These are phyloP conservation scores for Rousettus leschenaultii DNA, from an alignment of 2,113 vertebrate species.

Conservation along the genomic window DNA sequence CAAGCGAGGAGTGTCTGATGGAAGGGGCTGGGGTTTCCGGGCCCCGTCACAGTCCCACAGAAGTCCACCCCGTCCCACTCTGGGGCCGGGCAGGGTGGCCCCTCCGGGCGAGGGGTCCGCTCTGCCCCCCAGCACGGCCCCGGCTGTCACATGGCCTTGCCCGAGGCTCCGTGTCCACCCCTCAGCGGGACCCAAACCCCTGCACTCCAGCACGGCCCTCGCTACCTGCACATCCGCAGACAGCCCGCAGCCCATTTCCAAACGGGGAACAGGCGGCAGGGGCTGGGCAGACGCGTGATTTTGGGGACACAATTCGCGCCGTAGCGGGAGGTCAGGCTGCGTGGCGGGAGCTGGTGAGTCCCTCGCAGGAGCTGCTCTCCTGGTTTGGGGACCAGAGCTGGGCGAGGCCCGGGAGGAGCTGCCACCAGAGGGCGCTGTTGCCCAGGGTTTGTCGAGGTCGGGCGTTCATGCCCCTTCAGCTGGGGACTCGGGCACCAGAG, in stretches of 20 bases:
- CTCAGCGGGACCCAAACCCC: too few relatives aligned
- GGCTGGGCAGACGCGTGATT: not conserved
- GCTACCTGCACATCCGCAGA: not conserved
- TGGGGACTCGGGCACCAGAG: not conserved
- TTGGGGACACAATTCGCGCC: not conserved
- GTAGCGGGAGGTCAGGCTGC: not conserved
- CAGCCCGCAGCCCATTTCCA: not conserved
- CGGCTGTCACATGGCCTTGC: too few relatives aligned
- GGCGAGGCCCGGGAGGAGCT: not conserved
- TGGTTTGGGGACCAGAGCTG: not conserved
- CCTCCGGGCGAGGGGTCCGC: too few relatives aligned
- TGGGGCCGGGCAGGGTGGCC: too few relatives aligned
- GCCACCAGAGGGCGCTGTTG: not conserved
- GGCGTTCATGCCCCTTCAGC: rapidly evolving
- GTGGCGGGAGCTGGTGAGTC: not conserved
- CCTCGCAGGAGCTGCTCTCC: not conserved
- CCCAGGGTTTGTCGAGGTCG: not conserved
- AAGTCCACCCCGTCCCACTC: too few relatives aligned
- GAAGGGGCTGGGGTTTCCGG: too few relatives aligned
- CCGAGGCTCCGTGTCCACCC: too few relatives aligned
- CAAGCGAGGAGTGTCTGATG: too few relatives aligned
- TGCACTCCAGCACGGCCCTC: not conserved
- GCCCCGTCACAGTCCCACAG: too few relatives aligned
- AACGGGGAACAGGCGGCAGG: not conserved
- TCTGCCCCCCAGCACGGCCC: too few relatives aligned